Base-by-base conservation (phyloP, 2,113 vertebrate species). In the Neopipo cinnamomea region DNA sequence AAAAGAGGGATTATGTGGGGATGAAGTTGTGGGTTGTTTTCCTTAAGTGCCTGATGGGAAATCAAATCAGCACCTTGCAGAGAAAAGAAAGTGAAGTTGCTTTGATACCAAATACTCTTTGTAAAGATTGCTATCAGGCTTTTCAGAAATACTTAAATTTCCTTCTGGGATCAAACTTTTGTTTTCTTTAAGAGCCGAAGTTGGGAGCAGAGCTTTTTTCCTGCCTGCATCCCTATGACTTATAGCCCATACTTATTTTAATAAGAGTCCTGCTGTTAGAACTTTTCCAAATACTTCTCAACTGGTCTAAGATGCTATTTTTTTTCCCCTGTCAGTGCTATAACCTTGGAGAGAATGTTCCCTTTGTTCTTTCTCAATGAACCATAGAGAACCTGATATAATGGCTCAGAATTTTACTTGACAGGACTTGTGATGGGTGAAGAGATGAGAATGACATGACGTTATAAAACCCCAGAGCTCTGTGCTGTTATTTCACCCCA, bases 301-400 rank as follows among this genome's bases (percentile, higher is more conserved):
- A 30, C 93, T 67, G 49, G 44, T 80, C 79, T 90, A 56, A 86
- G 92, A 80, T 22, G n/a, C 52, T 85, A 27, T 81, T 89, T 95
- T 79, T 50, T 8, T 9, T 15, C 6, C 3, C 85, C 50, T 50
- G 71, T 86, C 93, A 86, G 55, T 80, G 50, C 66, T 93, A 56
- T 65, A 95, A 92, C 95, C 92, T 92, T 78, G 79, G 83, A 86
- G 70, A 97, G 95, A 97, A 96, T 91, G 90, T 94, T 94, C 37
- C 52, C 90, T 97, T 97, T 96, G 96, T 96, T 97, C 93, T 91
- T 94, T 91, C 90, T 96, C 93, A 94, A 78, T 84, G 95, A 96
- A 94, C 95, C 92, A 88, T 63, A 95, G 59, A 94, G 70, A 94
- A 92, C 92, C 93, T 96, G 88, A 91, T 58, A 58, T 74, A 97